These are phyloP conservation scores for Zonitis immaculata DNA, from an alignment of 2,888 invertebrate species.

Conservation along the genomic window DNA sequence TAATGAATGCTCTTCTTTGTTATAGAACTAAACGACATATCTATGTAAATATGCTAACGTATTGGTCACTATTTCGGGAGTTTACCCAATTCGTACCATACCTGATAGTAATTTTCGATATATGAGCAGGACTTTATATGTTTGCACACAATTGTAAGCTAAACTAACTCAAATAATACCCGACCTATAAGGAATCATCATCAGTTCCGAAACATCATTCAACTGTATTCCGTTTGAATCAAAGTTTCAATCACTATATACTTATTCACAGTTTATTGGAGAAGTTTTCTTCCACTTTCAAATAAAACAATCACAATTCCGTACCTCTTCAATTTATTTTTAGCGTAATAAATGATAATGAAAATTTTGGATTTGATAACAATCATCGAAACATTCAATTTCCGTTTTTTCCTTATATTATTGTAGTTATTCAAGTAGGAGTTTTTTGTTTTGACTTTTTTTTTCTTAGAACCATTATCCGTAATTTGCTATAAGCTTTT, in stretches of 20 bases:
- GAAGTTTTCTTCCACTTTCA: neutral
- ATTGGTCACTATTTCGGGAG: neutral
- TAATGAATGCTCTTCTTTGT: constrained; percentile 22
- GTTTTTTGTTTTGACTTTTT: constrained; percentile 1
- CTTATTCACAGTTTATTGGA: constrained; percentile 10
- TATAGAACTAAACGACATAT: too few species aligned
- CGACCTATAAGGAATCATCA: neutral
- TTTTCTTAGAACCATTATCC: neutral
- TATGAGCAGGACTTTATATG: neutral
- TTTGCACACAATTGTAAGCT: neutral
- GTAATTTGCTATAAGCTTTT: constrained; percentile 27
- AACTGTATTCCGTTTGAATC: constrained; percentile 8
- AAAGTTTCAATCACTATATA: constrained; percentile 17
- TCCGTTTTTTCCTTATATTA: constrained; percentile 3
- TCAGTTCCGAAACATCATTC: constrained; percentile 5
- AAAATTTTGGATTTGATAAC: too few species aligned
- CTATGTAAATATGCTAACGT: neutral
- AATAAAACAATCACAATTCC: neutral
- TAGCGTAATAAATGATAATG: too few species aligned
- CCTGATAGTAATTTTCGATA: neutral
- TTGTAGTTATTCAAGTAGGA: constrained; percentile 3
- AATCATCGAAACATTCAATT: constrained; percentile 5
- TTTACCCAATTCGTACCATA: neutral
- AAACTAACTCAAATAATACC: neutral
- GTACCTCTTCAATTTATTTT: neutral